Conservation (phyloP, 2,797 vertebrate genomes). For the Gymnoscopelus braueri region DNA sequence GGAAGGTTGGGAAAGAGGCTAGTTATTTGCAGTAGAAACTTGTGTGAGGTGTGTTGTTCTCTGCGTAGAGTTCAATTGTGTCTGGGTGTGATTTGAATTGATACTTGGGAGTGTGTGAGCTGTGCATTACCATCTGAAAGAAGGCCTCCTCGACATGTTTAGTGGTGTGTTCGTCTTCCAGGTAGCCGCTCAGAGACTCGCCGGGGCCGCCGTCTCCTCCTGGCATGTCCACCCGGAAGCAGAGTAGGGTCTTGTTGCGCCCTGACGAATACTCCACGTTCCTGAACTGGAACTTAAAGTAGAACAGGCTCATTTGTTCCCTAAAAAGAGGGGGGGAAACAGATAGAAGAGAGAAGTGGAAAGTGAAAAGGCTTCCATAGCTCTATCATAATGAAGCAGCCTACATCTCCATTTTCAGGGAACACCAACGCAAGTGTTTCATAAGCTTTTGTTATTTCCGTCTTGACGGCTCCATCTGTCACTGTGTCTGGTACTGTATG, state of each 20-base stretch:
- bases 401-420: neutral
- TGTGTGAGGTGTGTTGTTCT: neutral
- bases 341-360: constrained; percentile 21
- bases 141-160: constrained; percentile 94
- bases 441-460: neutral
- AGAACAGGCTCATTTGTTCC: constrained; percentile 90
- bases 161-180: constrained; percentile 93
- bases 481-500: neutral
- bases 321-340: constrained; percentile 62
- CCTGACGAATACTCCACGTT: constrained; percentile 98
- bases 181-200: constrained; percentile 85
- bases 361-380: constrained; percentile 16
- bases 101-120: neutral
- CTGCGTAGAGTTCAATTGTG: neutral
- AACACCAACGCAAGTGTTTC: constrained; percentile 1
- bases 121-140: constrained; percentile 81
- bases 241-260: constrained; percentile 97
- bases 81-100: neutral
- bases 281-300: constrained; percentile 98
- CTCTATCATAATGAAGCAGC: neutral
- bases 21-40: neutral
- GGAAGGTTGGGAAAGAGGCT: neutral
- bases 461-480: neutral
- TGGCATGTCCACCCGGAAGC: constrained; percentile 89
- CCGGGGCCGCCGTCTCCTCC: constrained; percentile 76